phyloP scores from a whole-genome alignment of 2,888 invertebrate species.

The Coleophora deauratella region DNA sequence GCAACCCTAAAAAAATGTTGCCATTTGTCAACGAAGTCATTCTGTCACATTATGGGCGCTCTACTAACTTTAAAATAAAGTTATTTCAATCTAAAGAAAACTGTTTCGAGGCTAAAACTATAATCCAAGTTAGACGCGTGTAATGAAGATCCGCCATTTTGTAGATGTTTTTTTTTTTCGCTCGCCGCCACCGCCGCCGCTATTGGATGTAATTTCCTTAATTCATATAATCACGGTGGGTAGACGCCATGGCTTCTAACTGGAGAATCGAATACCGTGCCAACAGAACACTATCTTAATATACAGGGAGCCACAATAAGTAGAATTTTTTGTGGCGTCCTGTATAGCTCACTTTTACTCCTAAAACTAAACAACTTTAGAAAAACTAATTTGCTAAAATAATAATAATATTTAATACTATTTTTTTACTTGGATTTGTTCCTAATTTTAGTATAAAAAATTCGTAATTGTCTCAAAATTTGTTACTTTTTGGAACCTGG shows the following conservation, averaged over 20 bases:
- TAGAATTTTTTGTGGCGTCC: too few species aligned
- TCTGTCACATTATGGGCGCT: too few species aligned
- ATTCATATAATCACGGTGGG: slow-evolving; percentile 43
- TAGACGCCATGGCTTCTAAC: slow-evolving; percentile 12
- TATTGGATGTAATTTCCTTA: slow-evolving; percentile 40
- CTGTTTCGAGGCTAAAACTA: background rate
- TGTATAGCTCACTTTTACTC: too few species aligned
- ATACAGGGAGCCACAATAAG: background rate
- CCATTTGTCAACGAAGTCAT: too few species aligned
- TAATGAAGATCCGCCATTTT: slow-evolving; percentile 6
- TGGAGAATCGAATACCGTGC: slow-evolving; percentile 1
- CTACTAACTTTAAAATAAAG: background rate
- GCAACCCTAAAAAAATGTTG: too few species aligned
- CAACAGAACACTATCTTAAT: background rate
- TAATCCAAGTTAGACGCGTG: slow-evolving; percentile 9
- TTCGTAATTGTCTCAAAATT: too few species aligned
- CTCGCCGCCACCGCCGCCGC: slow-evolving; percentile 18
- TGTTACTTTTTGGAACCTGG: too few species aligned
- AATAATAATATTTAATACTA: too few species aligned
- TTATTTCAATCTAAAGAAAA: background rate
- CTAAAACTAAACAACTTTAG: too few species aligned
- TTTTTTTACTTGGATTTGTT: too few species aligned
- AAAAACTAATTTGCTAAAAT: too few species aligned
- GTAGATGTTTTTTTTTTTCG: slow-evolving; percentile 19
- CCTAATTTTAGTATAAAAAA: too few species aligned